Conservation (phyloP, 2,113 vertebrate species). For the Zootoca vivipara region DNA sequence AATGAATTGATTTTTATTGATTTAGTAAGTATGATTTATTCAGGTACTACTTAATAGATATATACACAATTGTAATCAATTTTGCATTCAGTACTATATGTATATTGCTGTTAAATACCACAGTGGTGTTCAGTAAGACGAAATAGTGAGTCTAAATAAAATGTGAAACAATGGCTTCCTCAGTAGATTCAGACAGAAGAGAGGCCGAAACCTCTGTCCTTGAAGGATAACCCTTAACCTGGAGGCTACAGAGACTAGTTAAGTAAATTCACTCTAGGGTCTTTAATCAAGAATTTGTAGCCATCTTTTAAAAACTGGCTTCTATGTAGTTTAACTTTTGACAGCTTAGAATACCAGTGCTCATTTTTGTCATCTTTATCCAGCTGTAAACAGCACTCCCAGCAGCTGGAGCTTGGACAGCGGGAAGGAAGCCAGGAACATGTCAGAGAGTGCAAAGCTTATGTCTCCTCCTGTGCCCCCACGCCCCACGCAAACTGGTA, state of each 20-base stretch:
- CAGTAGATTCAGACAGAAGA: background rate
- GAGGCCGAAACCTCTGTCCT: background rate
- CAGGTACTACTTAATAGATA: no score
- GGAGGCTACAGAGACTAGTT: background rate
- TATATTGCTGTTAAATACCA: background rate
- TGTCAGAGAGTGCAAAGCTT: constrained; percentile 89
- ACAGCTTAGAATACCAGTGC: constrained; percentile 24
- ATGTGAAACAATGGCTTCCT: background rate
- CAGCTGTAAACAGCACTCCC: constrained; percentile 88
- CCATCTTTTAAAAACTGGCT: background rate
- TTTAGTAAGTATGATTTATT: no score
- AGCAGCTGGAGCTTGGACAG: constrained; percentile 99
- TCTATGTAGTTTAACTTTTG: background rate
- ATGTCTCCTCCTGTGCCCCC: constrained; percentile 93
- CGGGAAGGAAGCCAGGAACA: constrained; percentile 87
- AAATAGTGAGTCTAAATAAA: background rate
- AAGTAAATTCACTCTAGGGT: background rate
- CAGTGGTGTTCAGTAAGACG: background rate
- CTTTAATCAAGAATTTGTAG: background rate
- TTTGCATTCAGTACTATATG: background rate
- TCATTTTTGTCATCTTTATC: constrained; percentile 70
- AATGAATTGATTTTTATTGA: no score
- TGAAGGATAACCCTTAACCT: no score
- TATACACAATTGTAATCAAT: no score
- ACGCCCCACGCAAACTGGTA: constrained; percentile 91